Base-by-base conservation (phyloP, 2,113 vertebrate genomes). In the Phylloscopus whistleri region DNA sequence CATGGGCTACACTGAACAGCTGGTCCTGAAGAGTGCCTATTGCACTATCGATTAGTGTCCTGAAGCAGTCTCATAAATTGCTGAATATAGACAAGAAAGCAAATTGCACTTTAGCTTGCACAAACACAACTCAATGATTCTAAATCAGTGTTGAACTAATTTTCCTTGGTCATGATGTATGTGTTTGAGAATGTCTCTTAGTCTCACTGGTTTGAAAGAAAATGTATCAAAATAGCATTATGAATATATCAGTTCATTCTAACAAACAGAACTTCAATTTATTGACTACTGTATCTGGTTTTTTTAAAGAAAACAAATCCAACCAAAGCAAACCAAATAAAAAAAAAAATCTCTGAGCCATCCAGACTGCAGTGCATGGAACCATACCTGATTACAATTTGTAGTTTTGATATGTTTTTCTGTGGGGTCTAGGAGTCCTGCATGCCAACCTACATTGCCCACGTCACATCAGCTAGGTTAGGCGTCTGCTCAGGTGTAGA, bases 31-130 rank as follows among this genome's bases (percentile, higher is more conserved):
- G 23, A 91, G 11, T 60, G 78, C 41, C 60, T 93, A 52, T 90
- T 94, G 70, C 23, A 35, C 68, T 96, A 98, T 98, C 97, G 97
- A 98, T 98, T 94, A 69, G 51, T 49, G 80, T 97, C 97, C 94
- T 95, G 81, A 93, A 93, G 78, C 30, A 87, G 46, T 33, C 75
- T 93, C 92, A 96, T 98, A 98, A 98, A 98, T 98, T 96, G 94
- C 87, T 78, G 84, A 84, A 82, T 69, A 91, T 70, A 73, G 93
- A 97, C 94, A 97, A 96, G 95, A 95, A 97, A 97, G 95, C 90
- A 98, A 97, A 98, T 97, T 98, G 92, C 89, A 46, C 93, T 96
- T 95, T 96, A 87, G 87, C 77, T 84, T 97, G 84, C 96, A 96
- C 96, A 97, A 97, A 96, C 79, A 96, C 91, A 88, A 88, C 79